phyloP scores from a whole-genome alignment of 2,888 invertebrate species.

The Sarcophaga caerulescens region DNA sequence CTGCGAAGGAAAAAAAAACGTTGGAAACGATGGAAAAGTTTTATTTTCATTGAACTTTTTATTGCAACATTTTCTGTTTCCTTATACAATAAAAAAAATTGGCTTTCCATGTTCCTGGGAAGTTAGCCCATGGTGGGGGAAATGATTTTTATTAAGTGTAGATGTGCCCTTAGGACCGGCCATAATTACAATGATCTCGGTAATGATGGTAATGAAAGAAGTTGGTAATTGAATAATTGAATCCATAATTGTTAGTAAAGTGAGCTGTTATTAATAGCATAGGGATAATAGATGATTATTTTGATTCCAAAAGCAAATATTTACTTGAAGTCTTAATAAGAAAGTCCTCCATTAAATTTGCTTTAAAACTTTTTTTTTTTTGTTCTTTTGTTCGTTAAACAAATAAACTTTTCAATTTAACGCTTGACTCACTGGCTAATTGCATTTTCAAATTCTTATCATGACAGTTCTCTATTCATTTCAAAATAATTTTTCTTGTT shows the following conservation, averaged over 20 bases:
- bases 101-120: not conserved
- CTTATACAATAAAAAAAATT: not conserved
- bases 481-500: not conserved
- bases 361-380: not conserved
- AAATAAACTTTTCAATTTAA: slow-evolving; percentile 48
- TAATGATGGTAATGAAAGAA: not conserved
- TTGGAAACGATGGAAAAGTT: not conserved
- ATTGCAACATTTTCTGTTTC: not conserved
- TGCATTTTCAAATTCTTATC: slow-evolving; percentile 54
- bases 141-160: not conserved
- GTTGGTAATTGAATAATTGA: not conserved
- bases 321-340: too few species aligned
- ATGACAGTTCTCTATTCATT: slow-evolving; percentile 8
- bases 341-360: not conserved
- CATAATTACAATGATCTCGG: not conserved
- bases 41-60: not conserved
- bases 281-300: not conserved
- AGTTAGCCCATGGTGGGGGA: not conserved
- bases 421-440: slow-evolving; percentile 50
- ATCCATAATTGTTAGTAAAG: not conserved
- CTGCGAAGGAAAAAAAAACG: slow-evolving; percentile 2
- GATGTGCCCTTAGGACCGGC: not conserved
- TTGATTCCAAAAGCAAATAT: too few species aligned
- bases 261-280: too few species aligned
- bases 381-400: not conserved